Base-by-base conservation (phyloP, 1,140 invertebrate species). In the Triops cancriformis region DNA sequence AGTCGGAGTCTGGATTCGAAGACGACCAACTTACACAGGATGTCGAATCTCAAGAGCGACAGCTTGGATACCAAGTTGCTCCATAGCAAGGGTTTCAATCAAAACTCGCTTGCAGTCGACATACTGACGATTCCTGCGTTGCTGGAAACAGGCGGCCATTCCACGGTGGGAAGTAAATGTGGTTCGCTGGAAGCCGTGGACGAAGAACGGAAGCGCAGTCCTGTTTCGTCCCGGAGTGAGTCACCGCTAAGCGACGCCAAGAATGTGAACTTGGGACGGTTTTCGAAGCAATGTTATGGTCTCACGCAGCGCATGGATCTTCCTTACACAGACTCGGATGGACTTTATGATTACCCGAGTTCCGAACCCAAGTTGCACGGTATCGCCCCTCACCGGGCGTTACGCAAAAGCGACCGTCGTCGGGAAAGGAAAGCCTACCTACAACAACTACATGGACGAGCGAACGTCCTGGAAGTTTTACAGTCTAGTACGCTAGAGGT, bases 161-260 rank as follows among this genome's bases (percentile, higher is more conserved):
- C 10, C 18, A n/a, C 14, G 5, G 5, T 6, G 9, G 14, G 14
- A n/a, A 64, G 14, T 23, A 64, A 64, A 64, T 12, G 18, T 23
- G 23, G 0, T n/a, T 18, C 18, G 6, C 18, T 64, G 80, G 79
- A 72, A 82, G 23, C 41, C 75, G 79, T 31, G 76, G 79, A 81
- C 64, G 78, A 79, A 45, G 78, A 81, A 28, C 77, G 80, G n/a
- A 77, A 80, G 64, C 76, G 82, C 9, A 83, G 82, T 81, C 91
- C 91, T 10, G 90, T 92, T 41, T 92, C 90, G 83, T 92, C 91
- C 28, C 86, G 91, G 78, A 91, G 90, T 82, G 91, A 93, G 83
- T 92, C 90, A 83, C 91, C 91, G 5, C 84, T 92, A 27, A 92
- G 91, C 83, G 91, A 92, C 82, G 87, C 73, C 37, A 79, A 73